These are phyloP conservation scores for Pyrrhura leucotis DNA, from an alignment of 2,797 vertebrate species.

Conservation along the genomic window DNA sequence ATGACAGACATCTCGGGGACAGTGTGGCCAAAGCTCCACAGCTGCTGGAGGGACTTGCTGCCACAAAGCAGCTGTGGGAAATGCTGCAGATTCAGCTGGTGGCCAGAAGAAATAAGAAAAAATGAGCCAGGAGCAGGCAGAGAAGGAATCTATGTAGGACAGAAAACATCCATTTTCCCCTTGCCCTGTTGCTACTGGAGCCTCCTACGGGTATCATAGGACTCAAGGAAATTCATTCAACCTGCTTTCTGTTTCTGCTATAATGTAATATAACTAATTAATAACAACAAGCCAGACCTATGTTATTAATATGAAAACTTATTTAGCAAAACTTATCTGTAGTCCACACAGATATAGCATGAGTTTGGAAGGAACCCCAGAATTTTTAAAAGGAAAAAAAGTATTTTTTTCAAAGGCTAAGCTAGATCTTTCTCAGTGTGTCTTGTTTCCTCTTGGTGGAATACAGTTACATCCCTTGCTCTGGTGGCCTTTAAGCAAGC, in stretches of 20 bases:
- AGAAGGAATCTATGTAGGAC: neutral
- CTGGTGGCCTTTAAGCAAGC: neutral
- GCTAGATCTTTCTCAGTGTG: neutral
- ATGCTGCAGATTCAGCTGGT: neutral
- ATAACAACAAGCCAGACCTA: neutral
- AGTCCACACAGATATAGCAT: neutral
- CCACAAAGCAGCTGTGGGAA: conserved; percentile 29
- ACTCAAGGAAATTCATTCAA: neutral
- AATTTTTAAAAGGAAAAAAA: neutral
- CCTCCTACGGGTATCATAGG: neutral
- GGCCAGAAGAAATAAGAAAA: neutral
- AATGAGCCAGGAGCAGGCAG: neutral
- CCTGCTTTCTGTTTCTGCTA: neutral
- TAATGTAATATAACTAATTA: neutral
- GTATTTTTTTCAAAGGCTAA: neutral
- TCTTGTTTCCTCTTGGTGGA: neutral
- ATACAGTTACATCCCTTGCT: neutral
- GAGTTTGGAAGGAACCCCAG: neutral
- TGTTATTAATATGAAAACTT: neutral
- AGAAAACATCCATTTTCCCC: neutral
- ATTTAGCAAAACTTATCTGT: neutral
- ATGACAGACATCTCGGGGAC: neutral
- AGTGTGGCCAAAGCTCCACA: neutral
- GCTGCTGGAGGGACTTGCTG: conserved; percentile 16
- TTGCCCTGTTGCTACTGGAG: neutral